Conservation (phyloP, 2,113 vertebrate species). For the Hyperoodon ampullatus region DNA sequence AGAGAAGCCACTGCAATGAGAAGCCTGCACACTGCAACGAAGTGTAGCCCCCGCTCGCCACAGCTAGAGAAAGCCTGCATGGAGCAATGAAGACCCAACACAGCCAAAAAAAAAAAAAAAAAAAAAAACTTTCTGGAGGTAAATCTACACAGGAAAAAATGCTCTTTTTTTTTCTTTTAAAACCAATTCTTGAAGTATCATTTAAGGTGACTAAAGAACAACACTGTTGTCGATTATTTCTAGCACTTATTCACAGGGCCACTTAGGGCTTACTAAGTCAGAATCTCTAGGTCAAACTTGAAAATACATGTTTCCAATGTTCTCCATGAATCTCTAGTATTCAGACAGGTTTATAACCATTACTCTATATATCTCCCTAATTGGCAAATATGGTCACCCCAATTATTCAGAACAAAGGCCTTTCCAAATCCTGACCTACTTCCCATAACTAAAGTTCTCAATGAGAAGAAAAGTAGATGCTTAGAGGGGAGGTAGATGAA, state of each 20-base stretch:
- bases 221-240: background rate
- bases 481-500: background rate
- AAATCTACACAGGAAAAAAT: background rate
- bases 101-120: too few species aligned
- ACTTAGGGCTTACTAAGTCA: background rate
- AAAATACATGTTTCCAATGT: background rate
- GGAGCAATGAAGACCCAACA: too few species aligned
- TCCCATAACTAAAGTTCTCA: background rate
- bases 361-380: background rate
- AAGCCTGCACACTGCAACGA: too few species aligned
- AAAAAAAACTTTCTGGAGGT: background rate
- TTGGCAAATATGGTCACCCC: background rate
- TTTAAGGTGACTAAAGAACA: slow-evolving; percentile 27
- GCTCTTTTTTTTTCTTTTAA: background rate
- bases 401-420: background rate
- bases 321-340: background rate
- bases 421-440: background rate
- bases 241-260: background rate
- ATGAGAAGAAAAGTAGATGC: background rate
- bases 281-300: background rate
- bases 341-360: background rate
- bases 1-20: too few species aligned
- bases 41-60: too few species aligned
- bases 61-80: too few species aligned
- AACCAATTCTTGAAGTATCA: background rate